phyloP scores from a whole-genome alignment of 1,140 invertebrate species.

The Phocides pigmalion region DNA sequence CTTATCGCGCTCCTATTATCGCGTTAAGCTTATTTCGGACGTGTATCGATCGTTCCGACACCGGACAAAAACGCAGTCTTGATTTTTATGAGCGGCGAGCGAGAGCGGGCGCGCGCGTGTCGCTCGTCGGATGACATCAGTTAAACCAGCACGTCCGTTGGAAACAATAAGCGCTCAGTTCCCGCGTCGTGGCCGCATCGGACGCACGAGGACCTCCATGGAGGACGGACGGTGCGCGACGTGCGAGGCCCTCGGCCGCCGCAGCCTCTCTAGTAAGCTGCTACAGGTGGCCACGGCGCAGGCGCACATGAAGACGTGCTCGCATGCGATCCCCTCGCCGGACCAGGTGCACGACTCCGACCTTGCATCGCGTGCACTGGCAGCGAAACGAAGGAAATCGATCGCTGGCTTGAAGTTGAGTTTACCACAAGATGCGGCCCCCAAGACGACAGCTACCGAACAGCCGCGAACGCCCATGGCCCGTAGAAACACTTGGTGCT shows the following conservation, averaged over 20 bases:
- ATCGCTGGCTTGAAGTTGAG: conserved; percentile 74
- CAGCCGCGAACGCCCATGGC: conserved; percentile 55
- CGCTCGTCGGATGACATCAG: conserved; percentile 79
- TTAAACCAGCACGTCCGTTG: conserved; percentile 75
- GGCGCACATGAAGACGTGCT: conserved; percentile 74
- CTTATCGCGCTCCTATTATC: conserved; percentile 79
- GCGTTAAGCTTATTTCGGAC: conserved; percentile 77
- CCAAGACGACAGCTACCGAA: conserved; percentile 55
- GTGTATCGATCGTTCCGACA: conserved; percentile 69
- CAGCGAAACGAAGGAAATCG: conserved; percentile 76
- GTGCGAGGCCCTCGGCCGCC: conserved; percentile 74
- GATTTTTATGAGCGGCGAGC: conserved; percentile 66
- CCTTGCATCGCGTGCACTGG: conserved; percentile 70
- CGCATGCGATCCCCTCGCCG: conserved; percentile 54
- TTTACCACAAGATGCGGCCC: conserved; percentile 54
- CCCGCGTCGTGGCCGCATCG: conserved; percentile 68
- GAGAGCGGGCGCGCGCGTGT: conserved; percentile 65
- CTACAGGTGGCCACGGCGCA: conserved; percentile 78
- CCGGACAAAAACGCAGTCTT: conserved; percentile 57
- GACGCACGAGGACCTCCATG: conserved; percentile 76
- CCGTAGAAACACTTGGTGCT: conserved; percentile 82
- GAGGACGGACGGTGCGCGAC: conserved; percentile 76
- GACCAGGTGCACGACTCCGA: conserved; percentile 62
- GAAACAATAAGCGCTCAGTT: conserved; percentile 76
- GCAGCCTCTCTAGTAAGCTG: conserved; percentile 72